Percentiles rank a stretch among this genome's conserved stretches.
These are phyloP conservation scores for Eudasyphora cyanicolor DNA, from an alignment of 2,888 invertebrate species.

Conservation along the genomic window DNA sequence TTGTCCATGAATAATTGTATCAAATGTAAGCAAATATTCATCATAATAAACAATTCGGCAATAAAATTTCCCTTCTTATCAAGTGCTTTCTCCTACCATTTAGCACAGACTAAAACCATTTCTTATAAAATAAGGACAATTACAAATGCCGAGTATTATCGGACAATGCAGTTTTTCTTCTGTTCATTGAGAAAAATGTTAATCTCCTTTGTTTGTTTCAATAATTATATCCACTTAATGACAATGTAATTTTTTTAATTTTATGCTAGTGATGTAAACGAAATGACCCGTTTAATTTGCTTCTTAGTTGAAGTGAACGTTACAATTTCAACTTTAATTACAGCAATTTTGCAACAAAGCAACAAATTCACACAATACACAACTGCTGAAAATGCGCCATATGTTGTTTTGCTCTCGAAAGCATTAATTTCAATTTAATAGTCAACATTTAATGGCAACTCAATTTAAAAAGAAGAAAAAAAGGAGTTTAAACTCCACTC, in stretches of 20 bases:
- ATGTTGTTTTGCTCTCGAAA: neutral
- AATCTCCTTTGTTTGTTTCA: neutral
- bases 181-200: too few relatives aligned
- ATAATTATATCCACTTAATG: too few relatives aligned
- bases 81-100: too few relatives aligned
- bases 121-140: too few relatives aligned
- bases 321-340: conserved; percentile 21
- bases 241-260: neutral
- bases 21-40: too few relatives aligned
- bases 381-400: neutral
- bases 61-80: too few relatives aligned
- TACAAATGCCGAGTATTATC: too few relatives aligned
- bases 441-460: conserved; percentile 20
- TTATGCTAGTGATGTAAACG: neutral
- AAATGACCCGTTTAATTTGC: neutral
- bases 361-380: conserved; percentile 11
- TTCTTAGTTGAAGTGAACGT: neutral
- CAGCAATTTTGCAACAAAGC: conserved; percentile 20
- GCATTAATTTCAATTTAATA: conserved; percentile 34
- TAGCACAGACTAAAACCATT: too few relatives aligned
- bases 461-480: conserved; percentile 19
- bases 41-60: too few relatives aligned
- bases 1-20: too few relatives aligned
- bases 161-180: too few relatives aligned
- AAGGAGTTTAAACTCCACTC: neutral